Percentiles rank a stretch among this genome's conserved stretches.
Evolutionary conservation across 1,140 invertebrate species (phyloP).

Genomic region (Gonatopus flavifemur): DNA sequence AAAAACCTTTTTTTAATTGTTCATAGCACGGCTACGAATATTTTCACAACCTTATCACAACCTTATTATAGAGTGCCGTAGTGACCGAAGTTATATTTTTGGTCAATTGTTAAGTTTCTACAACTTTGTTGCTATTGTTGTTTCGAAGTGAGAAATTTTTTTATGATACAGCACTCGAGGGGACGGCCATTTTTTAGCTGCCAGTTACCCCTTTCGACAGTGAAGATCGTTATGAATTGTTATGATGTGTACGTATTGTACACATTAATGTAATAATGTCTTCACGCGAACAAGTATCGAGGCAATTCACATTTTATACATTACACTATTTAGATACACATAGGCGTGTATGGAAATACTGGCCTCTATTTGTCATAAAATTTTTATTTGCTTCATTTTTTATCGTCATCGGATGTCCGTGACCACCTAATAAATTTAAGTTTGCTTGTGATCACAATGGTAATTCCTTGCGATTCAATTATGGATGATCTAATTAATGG

Average conservation of each 20-base stretch:
- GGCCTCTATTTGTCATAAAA: no score
- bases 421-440: no score
- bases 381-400: not conserved
- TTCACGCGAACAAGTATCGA: slow-evolving; percentile 9
- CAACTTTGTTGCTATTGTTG: not conserved
- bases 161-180: slow-evolving; percentile 28
- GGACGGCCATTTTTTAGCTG: slow-evolving; percentile 15
- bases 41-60: slow-evolving; percentile 60
- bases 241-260: no score
- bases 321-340: no score
- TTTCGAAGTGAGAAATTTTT: not conserved
- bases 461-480: no score
- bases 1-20: slow-evolving; percentile 44
- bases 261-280: slow-evolving; percentile 5
- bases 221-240: no score
- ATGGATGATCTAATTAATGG: no score
- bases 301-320: slow-evolving; percentile 18
- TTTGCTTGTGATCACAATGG: no score
- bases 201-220: slow-evolving; percentile 20
- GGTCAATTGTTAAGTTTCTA: no score
- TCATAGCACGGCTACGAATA: slow-evolving; percentile 51
- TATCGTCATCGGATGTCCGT: no score
- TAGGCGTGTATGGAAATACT: slow-evolving; percentile 1
- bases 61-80: slow-evolving; percentile 54
- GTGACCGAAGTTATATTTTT: slow-evolving; percentile 34